Evolutionary conservation across 2,113 vertebrate genomes (phyloP), one percentile per base, ranked within the genome.

Genomic region (Aviceda subcristata): DNA sequence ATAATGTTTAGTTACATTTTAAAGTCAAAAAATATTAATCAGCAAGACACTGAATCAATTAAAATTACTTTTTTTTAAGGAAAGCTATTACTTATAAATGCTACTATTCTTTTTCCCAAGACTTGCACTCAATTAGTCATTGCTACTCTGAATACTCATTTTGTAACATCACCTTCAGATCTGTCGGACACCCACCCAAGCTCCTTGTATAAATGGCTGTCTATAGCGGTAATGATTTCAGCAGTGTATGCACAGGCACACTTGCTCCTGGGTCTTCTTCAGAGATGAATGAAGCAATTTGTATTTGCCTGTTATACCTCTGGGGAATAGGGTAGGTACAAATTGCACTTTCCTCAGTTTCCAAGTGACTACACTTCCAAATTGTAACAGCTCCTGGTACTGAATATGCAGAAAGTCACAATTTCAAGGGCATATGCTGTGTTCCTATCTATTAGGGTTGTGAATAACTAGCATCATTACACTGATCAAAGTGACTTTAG

Each of bases 121-220:
- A 22, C 23, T 68, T 45, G 8, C 15, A 43, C 21, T 69, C 64
- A 74, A 4, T 64, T 92, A 43, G 41, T 53, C 38, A 27, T 12
- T 27, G 24, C 16, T 50, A 43, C 55, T 39, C 51, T 36, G 56
- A 80, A 53, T 15, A 56, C 15, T 34, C 41, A 30, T 59, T 87
- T 45, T 75, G 38, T 59, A 59, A n/a, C 15, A 24, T 21, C 71
- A 24, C 22, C 32, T 63, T 63, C 62, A 50, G n/a, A 34, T 57
- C 17, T n/a, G 24, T 15, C 0, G 0, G 38, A 30, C 23, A n/a
- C 9, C 7, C 43, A 16, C 30, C 12, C 29, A 34, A 62, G 41
- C 23, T 80, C 34, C 23, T 36, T 34, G 30, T 56, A n/a, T n/a
- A 72, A 67, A 63, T 11, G n/a, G 9, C 46, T 86, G 13, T 27